Percentiles rank a stretch among this genome's conserved stretches.
phyloP scores from a whole-genome alignment of 2,888 invertebrate genomes.

The Cataglyphis altisquamis region DNA sequence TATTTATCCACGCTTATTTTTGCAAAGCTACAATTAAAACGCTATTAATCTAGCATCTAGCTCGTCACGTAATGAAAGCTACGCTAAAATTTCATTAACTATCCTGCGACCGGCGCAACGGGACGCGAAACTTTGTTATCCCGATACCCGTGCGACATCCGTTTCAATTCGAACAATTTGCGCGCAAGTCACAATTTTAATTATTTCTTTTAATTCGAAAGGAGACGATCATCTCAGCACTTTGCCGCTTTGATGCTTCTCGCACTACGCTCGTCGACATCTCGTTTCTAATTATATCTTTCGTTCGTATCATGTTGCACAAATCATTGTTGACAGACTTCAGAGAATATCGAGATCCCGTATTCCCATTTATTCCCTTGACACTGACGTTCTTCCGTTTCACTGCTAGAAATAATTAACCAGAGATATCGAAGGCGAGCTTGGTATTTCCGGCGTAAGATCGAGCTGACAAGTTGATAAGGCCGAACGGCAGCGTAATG shows the following conservation, averaged over 20 bases:
- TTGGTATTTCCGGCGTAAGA: slow-evolving; percentile 24
- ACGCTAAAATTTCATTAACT: slow-evolving; percentile 47
- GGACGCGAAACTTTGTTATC: slow-evolving; percentile 40
- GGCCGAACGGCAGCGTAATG: background rate
- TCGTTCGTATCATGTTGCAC: slow-evolving; percentile 2
- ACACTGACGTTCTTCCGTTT: slow-evolving; percentile 47
- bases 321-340: slow-evolving; percentile 22
- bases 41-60: slow-evolving; percentile 35
- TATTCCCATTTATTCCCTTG: slow-evolving; percentile 48
- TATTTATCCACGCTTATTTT: slow-evolving; percentile 31
- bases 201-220: slow-evolving; percentile 41
- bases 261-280: background rate
- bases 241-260: background rate
- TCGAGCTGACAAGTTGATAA: slow-evolving; percentile 34
- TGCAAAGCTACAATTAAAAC: slow-evolving; percentile 36
- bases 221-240: slow-evolving; percentile 1
- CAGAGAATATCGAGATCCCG: background rate
- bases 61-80: slow-evolving; percentile 50
- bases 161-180: slow-evolving; percentile 22
- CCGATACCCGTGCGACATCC: slow-evolving; percentile 12
- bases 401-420: slow-evolving; percentile 64
- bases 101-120: background rate
- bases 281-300: slow-evolving; percentile 55
- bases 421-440: slow-evolving; percentile 14
- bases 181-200: slow-evolving; percentile 45